Evolutionary conservation across 2,888 invertebrate genomes (phyloP).

Genomic region (Amphipyra berbera): DNA sequence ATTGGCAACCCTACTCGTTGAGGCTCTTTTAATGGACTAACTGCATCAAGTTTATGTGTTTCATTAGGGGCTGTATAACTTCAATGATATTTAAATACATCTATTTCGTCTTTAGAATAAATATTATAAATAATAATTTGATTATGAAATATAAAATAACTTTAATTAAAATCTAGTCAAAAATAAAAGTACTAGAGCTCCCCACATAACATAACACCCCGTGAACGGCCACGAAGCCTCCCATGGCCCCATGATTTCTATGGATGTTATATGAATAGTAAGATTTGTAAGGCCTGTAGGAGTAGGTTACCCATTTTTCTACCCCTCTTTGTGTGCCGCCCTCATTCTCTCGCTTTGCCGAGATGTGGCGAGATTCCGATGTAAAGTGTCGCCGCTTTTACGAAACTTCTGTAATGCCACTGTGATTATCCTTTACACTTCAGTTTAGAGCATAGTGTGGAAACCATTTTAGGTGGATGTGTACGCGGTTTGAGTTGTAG

Average conservation of each 20-base stretch:
- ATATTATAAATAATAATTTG: too few relatives aligned
- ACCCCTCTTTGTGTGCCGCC: slow-evolving; percentile 62
- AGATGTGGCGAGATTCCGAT: slow-evolving; percentile 58
- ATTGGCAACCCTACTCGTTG: too few relatives aligned
- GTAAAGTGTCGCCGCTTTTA: slow-evolving; percentile 56
- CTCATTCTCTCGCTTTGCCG: slow-evolving; percentile 65
- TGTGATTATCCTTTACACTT: slow-evolving; percentile 52
- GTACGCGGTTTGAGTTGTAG: not conserved
- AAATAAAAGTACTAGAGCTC: too few relatives aligned
- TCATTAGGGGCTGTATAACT: too few relatives aligned
- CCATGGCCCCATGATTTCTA: slow-evolving; percentile 47
- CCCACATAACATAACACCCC: not conserved
- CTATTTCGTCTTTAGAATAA: too few relatives aligned
- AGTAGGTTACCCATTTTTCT: slow-evolving; percentile 66
- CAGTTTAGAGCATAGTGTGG: slow-evolving; percentile 17
- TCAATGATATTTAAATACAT: too few relatives aligned
- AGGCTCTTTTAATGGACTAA: too few relatives aligned
- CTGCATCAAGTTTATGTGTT: too few relatives aligned
- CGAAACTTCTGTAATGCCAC: slow-evolving; percentile 52
- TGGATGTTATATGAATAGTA: slow-evolving; percentile 48
- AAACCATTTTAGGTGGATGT: slow-evolving; percentile 6
- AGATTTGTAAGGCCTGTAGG: slow-evolving; percentile 54
- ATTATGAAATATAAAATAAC: too few relatives aligned
- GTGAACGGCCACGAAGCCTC: slow-evolving; percentile 16
- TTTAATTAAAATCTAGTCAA: too few relatives aligned